Evolutionary conservation across 2,113 vertebrate species (phyloP), one percentile per base, ranked within the genome.

Genomic region (Synodontis membranacea): DNA sequence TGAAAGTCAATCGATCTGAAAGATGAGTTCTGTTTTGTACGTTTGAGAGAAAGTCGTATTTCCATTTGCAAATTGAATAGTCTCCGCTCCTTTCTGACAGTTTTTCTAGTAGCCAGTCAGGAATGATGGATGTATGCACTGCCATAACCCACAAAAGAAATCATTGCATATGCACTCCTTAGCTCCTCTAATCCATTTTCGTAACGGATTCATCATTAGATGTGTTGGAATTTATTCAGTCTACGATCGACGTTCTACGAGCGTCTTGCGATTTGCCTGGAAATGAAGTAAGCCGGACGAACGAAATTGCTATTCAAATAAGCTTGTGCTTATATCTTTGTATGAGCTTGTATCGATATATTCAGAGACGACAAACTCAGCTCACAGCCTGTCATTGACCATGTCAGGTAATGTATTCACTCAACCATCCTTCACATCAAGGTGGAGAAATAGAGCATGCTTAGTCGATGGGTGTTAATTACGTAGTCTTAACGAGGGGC

Each of bases 381-480:
- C 66, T 64, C 46, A 44, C 64, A 56, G 64, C 74, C 62, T 7
- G 72, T 75, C 87, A 92, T 89, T 88, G 92, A 92, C 84, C 82
- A 25, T 70, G 31, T 42, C 10, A 39, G 86, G 64, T 93, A 91
- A 93, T 92, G 86, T 90, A 93, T 92, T 91, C 91, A 90, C 86
- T 83, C 88, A 37, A 75, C 93, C 88, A 92, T 85, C 89, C 75
- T 84, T 74, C 46, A 37, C 91, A 91, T 93, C 91, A 92, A 87
- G 89, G 87, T 81, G 89, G 83, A 89, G 91, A 94, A 94, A 94
- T 93, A 93, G 84, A 42, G 80, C 82, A 91, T 82, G 56, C 54
- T 0, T 87, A 74, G 93, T 94, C 92, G 91, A 95, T 96, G 87
- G 85, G 85, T 79, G 91, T 92, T 95, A 94, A 95, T 95, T 94